phyloP scores from a whole-genome alignment of 2,888 invertebrate genomes.

The Boloria selene region DNA sequence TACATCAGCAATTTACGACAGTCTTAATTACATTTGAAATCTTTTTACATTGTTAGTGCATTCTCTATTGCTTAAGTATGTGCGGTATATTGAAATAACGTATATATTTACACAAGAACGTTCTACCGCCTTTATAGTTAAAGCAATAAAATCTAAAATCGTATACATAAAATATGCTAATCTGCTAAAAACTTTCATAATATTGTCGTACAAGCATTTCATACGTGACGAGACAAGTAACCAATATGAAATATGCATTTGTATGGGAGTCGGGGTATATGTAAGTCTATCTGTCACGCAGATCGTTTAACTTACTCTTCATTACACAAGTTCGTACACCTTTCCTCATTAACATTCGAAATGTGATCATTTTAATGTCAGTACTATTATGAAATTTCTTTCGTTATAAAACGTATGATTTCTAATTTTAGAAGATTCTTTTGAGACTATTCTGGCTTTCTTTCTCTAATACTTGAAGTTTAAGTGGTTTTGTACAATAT shows the following conservation, averaged over 20 bases:
- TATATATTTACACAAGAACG: not conserved
- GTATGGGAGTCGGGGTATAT: slow-evolving; percentile 34
- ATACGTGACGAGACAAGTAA: slow-evolving; percentile 34
- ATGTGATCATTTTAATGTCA: slow-evolving; percentile 10
- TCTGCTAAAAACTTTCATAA: slow-evolving; percentile 16
- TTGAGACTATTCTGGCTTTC: too few relatives aligned
- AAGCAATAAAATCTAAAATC: slow-evolving; percentile 2
- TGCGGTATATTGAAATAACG: too few relatives aligned
- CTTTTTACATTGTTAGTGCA: not conserved
- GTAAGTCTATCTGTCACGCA: slow-evolving; percentile 32
- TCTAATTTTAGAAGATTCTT: too few relatives aligned
- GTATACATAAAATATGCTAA: not conserved
- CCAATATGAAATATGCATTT: slow-evolving; percentile 25
- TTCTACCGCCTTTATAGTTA: not conserved
- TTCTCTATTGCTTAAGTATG: slow-evolving; percentile 1
- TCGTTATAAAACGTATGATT: not conserved
- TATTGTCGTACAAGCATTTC: slow-evolving; percentile 30
- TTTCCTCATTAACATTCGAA: slow-evolving; percentile 15
- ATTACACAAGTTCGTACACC: slow-evolving; percentile 22
- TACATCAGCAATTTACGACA: too few relatives aligned
- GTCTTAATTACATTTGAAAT: not conserved
- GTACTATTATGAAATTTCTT: slow-evolving; percentile 5
- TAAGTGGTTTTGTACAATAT: too few relatives aligned
- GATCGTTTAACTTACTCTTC: slow-evolving; percentile 19
- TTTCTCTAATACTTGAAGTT: too few relatives aligned